Base-by-base conservation (phyloP, 2,797 vertebrate species). In the Novumbra hubbsi region DNA sequence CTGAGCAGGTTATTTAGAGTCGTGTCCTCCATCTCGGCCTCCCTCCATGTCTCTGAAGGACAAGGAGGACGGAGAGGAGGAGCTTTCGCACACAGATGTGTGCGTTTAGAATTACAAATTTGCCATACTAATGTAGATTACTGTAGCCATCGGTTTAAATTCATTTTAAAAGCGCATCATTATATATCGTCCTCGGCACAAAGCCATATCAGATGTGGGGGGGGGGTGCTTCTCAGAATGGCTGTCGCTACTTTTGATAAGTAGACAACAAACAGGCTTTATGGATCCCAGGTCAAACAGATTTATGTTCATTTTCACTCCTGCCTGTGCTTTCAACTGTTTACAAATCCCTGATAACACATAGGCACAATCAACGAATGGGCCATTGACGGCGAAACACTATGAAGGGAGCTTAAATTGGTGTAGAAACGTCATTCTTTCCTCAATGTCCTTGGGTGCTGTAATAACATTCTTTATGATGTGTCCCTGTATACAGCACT, bases 91-190 rank as follows among this genome's bases (percentile, higher is more conserved):
- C 64, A 68, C 64, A 57, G 48, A 63, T 3, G 11, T 70, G 55
- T 75, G 68, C 19, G 12, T 64, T 83, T 76, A 82, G 76, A 79
- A 78, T 68, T 28, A 72, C 71, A 81, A 81, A 86, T 83, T 82
- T 81, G 78, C 72, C 34, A 12, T 6, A n/a, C 76, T 84, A 74
- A 89, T 88, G 12, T 86, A 66, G 77, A 86, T 88, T 81, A 19
- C 72, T 64, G 55, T 69, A 60, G 38, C 74, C 50, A 62, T 79
- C 70, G 72, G 66, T 77, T 71, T 77, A 85, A 81, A 86, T 88
- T 82, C 73, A 86, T 84, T 84, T 79, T 84, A 88, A 67, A 62
- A 49, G 11, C 65, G 66, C 76, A 55, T 79, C 78, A 86, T 85
- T 81, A 73, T 71, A 73, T 71, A 55, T 38, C 73, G 76, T 49